Evolutionary conservation across 1,140 invertebrate species (phyloP).

Genomic region (Papilio polytes): DNA sequence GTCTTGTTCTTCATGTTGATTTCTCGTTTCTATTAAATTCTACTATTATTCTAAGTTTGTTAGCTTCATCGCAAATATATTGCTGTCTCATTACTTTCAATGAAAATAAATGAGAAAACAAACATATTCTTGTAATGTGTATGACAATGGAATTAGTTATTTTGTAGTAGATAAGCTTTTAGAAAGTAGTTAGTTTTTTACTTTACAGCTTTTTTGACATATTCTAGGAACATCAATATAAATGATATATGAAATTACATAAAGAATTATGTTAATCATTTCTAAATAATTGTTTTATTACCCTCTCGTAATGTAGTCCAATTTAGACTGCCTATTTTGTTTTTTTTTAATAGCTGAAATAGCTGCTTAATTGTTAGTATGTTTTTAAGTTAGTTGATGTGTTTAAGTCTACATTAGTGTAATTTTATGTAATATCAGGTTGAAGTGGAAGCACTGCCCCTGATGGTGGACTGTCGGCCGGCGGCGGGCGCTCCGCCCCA

Average conservation of each 20-base stretch:
- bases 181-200: neutral
- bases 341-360: neutral
- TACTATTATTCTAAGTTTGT: too few relatives aligned
- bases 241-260: neutral
- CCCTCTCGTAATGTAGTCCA: neutral
- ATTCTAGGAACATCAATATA: conserved; percentile 7
- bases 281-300: too few relatives aligned
- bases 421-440: conserved; percentile 54
- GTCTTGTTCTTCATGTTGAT: too few relatives aligned
- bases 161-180: neutral
- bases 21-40: too few relatives aligned
- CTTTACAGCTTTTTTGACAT: neutral
- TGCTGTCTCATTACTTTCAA: neutral
- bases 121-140: too few relatives aligned
- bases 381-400: neutral
- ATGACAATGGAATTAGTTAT: neutral
- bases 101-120: conserved; percentile 41
- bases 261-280: too few relatives aligned
- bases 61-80: too few relatives aligned
- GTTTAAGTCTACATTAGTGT: neutral
- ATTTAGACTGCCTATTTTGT: too few relatives aligned
- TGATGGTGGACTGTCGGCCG: conserved; percentile 76
- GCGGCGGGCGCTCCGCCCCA: conserved; percentile 64
- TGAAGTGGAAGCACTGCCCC: conserved; percentile 73
- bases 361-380: neutral